A percentile compares a stretch with the other conserved stretches of the same genome.
Evolutionary conservation across 2,113 vertebrate species (phyloP).

Genomic region (Eublepharis macularius): DNA sequence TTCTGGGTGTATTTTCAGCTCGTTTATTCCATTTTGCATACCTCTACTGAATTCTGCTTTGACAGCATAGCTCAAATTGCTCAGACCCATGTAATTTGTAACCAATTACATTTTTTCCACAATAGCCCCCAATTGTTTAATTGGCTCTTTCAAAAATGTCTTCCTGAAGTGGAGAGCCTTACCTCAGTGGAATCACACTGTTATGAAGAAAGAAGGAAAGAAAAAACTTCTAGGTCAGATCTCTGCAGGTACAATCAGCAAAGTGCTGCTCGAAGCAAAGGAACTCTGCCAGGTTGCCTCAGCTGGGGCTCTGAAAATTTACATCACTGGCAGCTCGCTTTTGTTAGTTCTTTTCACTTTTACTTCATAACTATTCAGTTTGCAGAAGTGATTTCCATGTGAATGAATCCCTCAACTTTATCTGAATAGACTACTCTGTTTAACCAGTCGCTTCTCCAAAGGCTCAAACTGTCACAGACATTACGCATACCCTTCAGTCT

Average conservation of each 20-base stretch:
- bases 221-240: background rate
- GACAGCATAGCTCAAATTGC: background rate
- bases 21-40: too few relatives aligned
- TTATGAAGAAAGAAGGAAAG: background rate
- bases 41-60: background rate
- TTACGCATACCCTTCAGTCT: constrained; percentile 35
- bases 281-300: constrained; percentile 18
- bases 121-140: background rate
- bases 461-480: constrained; percentile 49
- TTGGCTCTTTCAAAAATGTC: background rate
- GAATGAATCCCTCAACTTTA: constrained; percentile 47
- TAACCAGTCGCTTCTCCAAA: constrained; percentile 48
- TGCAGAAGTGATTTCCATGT: constrained; percentile 62
- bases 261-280: background rate
- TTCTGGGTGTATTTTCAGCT: too few relatives aligned
- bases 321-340: background rate
- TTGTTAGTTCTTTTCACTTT: constrained; percentile 36
- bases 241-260: constrained; percentile 27
- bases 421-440: constrained; percentile 59
- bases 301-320: background rate
- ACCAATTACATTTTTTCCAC: constrained; percentile 17
- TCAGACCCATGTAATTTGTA: background rate
- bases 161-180: constrained; percentile 3
- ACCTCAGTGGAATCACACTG: constrained; percentile 1
- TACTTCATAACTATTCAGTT: constrained; percentile 21